These are phyloP conservation scores for Drosophila rubida DNA, from an alignment of 2,888 invertebrate species.

Conservation along the genomic window DNA sequence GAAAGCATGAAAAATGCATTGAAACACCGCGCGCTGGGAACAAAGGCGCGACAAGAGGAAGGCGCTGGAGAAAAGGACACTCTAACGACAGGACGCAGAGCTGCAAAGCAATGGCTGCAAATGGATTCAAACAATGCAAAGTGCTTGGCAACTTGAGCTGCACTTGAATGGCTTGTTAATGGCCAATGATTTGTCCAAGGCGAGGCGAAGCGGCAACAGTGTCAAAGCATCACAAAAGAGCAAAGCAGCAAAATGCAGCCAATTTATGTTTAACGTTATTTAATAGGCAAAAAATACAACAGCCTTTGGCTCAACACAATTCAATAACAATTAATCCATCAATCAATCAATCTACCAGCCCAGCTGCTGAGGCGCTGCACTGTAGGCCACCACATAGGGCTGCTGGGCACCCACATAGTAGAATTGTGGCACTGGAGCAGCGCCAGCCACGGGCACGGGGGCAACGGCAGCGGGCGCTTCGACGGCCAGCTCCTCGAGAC, in stretches of 20 bases:
- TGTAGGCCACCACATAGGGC: slow-evolving; percentile 66
- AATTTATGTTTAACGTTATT: slow-evolving; percentile 23
- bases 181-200: slow-evolving; percentile 50
- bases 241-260: background rate
- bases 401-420: slow-evolving; percentile 72
- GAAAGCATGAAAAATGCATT: slow-evolving; percentile 56
- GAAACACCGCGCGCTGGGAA: slow-evolving; percentile 17
- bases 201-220: background rate
- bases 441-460: slow-evolving; percentile 38
- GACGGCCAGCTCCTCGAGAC: slow-evolving; percentile 62
- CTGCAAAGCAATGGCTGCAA: slow-evolving; percentile 24
- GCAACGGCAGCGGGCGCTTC: slow-evolving; percentile 37
- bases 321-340: slow-evolving; percentile 33
- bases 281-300: slow-evolving; percentile 33
- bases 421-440: slow-evolving; percentile 52
- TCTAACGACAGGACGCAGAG: slow-evolving; percentile 26
- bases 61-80: background rate
- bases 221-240: background rate
- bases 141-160: slow-evolving; percentile 24
- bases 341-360: slow-evolving; percentile 57
- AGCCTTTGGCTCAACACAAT: slow-evolving; percentile 7
- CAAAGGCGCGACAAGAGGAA: slow-evolving; percentile 21
- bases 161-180: slow-evolving; percentile 35
- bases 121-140: slow-evolving; percentile 31
- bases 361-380: slow-evolving; percentile 63